These are phyloP conservation scores for Chromoteleia sp. DNA, from an alignment of 2,888 invertebrate species.

Conservation along the genomic window DNA sequence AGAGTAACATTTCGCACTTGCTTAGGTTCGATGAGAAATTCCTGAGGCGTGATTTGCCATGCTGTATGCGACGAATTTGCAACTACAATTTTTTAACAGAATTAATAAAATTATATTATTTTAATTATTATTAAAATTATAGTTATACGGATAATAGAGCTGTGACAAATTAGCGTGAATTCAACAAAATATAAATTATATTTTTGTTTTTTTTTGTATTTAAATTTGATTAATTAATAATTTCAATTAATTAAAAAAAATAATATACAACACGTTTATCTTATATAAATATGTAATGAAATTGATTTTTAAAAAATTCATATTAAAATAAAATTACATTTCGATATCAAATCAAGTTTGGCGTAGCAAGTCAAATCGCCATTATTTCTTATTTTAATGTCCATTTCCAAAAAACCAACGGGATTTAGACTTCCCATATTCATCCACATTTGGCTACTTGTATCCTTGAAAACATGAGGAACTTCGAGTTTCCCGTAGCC, in stretches of 20 bases:
- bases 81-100: too few relatives aligned
- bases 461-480: constrained; percentile 86
- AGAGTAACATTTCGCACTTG: constrained; percentile 82
- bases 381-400: constrained; percentile 86
- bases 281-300: constrained; percentile 27
- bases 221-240: too few relatives aligned
- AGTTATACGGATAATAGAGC: too few relatives aligned
- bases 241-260: too few relatives aligned
- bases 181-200: too few relatives aligned
- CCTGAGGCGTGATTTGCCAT: constrained; percentile 84
- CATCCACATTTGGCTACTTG: constrained; percentile 86
- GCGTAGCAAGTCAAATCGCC: constrained; percentile 87
- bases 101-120: constrained; percentile 18
- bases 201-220: too few relatives aligned
- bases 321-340: constrained; percentile 74
- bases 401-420: constrained; percentile 84
- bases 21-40: constrained; percentile 84
- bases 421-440: constrained; percentile 86
- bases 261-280: not conserved
- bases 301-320: not conserved
- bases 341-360: constrained; percentile 79
- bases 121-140: not conserved
- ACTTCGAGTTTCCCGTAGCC: constrained; percentile 86
- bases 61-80: constrained; percentile 78
- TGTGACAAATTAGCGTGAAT: too few relatives aligned